Base-by-base conservation (phyloP, 2,113 vertebrate genomes). In the Nibea coibor region DNA sequence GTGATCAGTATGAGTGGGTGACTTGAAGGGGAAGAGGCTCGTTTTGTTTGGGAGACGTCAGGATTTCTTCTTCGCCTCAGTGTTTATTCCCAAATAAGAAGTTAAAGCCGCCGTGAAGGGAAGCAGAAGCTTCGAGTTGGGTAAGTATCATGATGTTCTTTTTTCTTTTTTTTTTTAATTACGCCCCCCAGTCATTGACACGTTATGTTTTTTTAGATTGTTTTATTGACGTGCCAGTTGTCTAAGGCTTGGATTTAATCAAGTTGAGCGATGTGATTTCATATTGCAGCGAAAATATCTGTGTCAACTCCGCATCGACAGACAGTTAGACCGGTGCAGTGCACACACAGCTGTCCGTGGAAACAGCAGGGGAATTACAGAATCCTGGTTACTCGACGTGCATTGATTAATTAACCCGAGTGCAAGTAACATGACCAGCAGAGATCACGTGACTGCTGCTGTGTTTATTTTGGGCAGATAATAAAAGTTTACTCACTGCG, bases 61-160 rank as follows among this genome's bases (percentile, higher is more conserved):
- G 48, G 31, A 53, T 43, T 43, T 26, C 17, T 16, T 22, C 12
- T 8, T 28, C 24, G 6, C 31, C 22, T 50, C 10, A 4, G 0
- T 39, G 35, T 72, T 1, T 16, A 3, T 58, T 16, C 26, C 16
- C 22, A 19, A 53, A 70, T n/a, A 24, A 53, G 58, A 83, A 82
- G 56, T 82, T 67, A n/a, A 24, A 65, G 17, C 17, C 62, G 26
- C 24, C 45, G 24, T n/a, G 22, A 17, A 15, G 22, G 47, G 47
- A 39, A 51, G 57, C n/a, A n/a, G 42, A 58, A 42, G 48, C 22
- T 57, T 20, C 63, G 51, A 68, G 58, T 79, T 78, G 59, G 80
- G 90, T 91, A 56, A 82, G 84, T 83, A 59, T 24, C 48, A 20
- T 64, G 72, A 20, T 82, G 59, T 24, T 82, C 1, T 78, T 53